These are phyloP conservation scores for Thymelicus sylvestris DNA, from an alignment of 2,888 invertebrate genomes.

Conservation along the genomic window DNA sequence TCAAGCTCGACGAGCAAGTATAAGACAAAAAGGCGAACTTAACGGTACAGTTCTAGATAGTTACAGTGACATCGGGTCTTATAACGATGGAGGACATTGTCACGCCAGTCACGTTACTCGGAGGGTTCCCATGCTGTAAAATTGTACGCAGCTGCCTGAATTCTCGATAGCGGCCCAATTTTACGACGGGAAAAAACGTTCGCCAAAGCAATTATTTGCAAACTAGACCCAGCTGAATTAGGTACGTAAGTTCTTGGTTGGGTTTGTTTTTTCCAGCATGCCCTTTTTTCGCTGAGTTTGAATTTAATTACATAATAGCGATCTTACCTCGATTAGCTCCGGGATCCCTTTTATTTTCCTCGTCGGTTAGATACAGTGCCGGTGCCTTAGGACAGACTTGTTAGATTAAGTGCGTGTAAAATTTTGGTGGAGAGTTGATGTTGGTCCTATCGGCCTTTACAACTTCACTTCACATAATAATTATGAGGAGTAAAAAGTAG, in stretches of 20 bases:
- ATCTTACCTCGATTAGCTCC: too few relatives aligned
- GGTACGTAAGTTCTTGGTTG: constrained; percentile 10
- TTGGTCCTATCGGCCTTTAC: too few relatives aligned
- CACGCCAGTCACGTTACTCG: constrained; percentile 62
- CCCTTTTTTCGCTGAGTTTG: background rate
- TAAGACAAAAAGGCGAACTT: background rate
- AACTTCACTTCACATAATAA: too few relatives aligned
- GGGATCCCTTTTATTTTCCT: too few relatives aligned
- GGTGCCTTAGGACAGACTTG: too few relatives aligned
- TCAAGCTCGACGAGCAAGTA: background rate
- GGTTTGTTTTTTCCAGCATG: background rate
- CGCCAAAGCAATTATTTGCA: constrained; percentile 32
- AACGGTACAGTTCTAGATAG: constrained; percentile 50
- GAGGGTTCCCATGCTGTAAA: constrained; percentile 64
- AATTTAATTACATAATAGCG: background rate
- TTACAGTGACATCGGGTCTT: constrained; percentile 56
- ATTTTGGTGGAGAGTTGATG: too few relatives aligned
- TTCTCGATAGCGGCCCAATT: constrained; percentile 59
- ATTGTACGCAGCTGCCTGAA: constrained; percentile 68
- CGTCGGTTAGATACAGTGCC: too few relatives aligned
- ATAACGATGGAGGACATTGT: constrained; percentile 48
- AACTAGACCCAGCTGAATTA: constrained; percentile 28
- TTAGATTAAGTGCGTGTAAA: too few relatives aligned
- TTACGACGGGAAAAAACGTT: constrained; percentile 40
- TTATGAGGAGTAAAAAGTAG: too few relatives aligned